Percentiles rank a stretch among this genome's conserved stretches.
phyloP scores from a whole-genome alignment of 1,140 invertebrate genomes.

The Drosophila rhopaloa region DNA sequence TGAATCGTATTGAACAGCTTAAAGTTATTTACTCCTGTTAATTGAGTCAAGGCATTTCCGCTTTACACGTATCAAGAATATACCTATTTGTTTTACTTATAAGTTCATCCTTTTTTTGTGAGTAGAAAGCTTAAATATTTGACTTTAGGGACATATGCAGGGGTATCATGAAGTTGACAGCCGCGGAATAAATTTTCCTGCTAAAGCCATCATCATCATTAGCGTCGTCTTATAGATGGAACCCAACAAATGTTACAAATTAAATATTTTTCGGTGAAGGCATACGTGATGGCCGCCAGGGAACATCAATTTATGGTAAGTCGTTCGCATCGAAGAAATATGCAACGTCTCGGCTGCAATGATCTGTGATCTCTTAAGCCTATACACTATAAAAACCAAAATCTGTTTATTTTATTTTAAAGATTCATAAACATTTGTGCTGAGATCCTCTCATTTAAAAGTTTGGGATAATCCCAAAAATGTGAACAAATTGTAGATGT shows the following conservation, averaged over 20 bases:
- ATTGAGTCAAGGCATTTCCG: too few species aligned
- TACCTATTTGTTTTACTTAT: too few species aligned
- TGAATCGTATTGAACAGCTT: too few species aligned
- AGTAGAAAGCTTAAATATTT: neutral
- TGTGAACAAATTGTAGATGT: too few species aligned
- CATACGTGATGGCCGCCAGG: slow-evolving; percentile 53
- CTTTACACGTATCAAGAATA: too few species aligned
- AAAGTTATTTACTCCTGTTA: too few species aligned
- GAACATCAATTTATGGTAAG: slow-evolving; percentile 73
- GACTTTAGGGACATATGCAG: slow-evolving; percentile 27
- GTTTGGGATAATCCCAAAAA: too few species aligned
- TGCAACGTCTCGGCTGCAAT: slow-evolving; percentile 46
- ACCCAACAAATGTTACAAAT: slow-evolving; percentile 61
- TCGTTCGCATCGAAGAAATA: slow-evolving; percentile 50
- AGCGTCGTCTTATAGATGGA: slow-evolving; percentile 6
- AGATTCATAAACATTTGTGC: too few species aligned
- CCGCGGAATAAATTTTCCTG: slow-evolving; percentile 28
- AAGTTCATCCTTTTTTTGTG: neutral
- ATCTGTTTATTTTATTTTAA: too few species aligned
- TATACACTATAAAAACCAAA: neutral
- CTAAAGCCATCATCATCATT: slow-evolving; percentile 19
- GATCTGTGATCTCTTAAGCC: slow-evolving; percentile 43
- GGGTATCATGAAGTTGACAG: slow-evolving; percentile 48
- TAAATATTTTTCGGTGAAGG: slow-evolving; percentile 36
- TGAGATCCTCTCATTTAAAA: too few species aligned